A percentile compares a stretch with the other conserved stretches of the same genome.
These are phyloP conservation scores for Pandemis corylana DNA, from an alignment of 2,888 invertebrate genomes.

Conservation along the genomic window DNA sequence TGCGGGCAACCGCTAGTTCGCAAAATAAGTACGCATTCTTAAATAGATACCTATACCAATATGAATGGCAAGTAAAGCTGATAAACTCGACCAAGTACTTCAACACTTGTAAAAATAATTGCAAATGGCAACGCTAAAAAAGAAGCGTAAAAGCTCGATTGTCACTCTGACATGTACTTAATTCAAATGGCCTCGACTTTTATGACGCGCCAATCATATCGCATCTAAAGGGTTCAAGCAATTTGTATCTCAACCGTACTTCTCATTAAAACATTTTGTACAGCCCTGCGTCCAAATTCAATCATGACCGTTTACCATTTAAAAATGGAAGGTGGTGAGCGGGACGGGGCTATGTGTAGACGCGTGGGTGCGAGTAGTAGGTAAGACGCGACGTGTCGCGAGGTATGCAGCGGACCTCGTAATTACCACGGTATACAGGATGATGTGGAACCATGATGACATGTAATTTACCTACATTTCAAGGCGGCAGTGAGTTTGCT, in stretches of 20 bases:
- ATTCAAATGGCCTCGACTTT: neutral
- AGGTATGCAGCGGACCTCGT: conserved; percentile 69
- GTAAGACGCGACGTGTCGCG: conserved; percentile 66
- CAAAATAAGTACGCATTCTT: too few relatives aligned
- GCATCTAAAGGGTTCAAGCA: neutral
- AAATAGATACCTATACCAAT: too few relatives aligned
- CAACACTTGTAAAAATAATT: too few relatives aligned
- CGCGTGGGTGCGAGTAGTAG: conserved; percentile 51
- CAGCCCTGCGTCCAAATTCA: conserved; percentile 38
- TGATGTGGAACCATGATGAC: conserved; percentile 44
- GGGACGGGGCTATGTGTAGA: conserved; percentile 32
- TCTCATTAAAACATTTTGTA: conserved; percentile 19
- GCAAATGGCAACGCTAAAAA: neutral
- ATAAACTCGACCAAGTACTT: too few relatives aligned
- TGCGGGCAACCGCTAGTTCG: too few relatives aligned
- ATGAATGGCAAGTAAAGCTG: too few relatives aligned
- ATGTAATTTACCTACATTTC: neutral
- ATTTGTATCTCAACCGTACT: neutral
- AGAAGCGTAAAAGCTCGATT: neutral
- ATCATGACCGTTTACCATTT: conserved; percentile 42
- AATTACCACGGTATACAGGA: conserved; percentile 62
- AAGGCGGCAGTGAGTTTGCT: neutral
- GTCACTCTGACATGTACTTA: neutral
- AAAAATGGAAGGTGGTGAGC: conserved; percentile 40
- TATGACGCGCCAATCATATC: neutral